A percentile compares a stretch with the other conserved stretches of the same genome.
Conservation (phyloP, 2,888 invertebrate species). For the Orthonychiurus folsomi region DNA sequence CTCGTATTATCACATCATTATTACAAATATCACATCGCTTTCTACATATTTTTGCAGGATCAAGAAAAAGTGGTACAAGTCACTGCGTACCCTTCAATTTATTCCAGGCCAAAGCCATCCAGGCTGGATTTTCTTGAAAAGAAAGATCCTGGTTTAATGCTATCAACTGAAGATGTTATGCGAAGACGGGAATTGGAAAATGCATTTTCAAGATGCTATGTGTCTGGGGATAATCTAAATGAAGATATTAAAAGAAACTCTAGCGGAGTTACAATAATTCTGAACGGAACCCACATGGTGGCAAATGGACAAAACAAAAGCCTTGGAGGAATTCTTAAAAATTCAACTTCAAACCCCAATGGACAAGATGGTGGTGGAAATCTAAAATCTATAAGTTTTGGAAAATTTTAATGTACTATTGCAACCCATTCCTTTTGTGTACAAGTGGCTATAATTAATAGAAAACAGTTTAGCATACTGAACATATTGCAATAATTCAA, state of each 20-base stretch:
- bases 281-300: conserved; percentile 10
- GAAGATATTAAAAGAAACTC: conserved; percentile 21
- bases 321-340: neutral
- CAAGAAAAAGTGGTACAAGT: conserved; percentile 4
- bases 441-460: too few relatives aligned
- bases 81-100: conserved; percentile 4
- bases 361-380: conserved; percentile 7
- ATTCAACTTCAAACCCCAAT: conserved; percentile 4
- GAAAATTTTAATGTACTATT: conserved; percentile 12
- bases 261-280: conserved; percentile 28
- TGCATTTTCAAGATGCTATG: neutral
- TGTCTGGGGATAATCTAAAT: conserved; percentile 11
- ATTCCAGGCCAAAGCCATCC: neutral
- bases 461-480: too few relatives aligned
- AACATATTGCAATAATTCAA: too few relatives aligned
- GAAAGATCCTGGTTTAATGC: neutral
- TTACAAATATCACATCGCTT: neutral
- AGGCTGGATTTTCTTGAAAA: neutral
- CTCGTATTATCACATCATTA: conserved; percentile 11
- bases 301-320: neutral
- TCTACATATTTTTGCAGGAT: neutral
- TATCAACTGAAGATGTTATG: neutral
- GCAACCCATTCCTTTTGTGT: too few relatives aligned
- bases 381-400: conserved; percentile 12
- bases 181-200: conserved; percentile 4